A percentile compares a stretch with the other conserved stretches of the same genome.
Conservation (phyloP, 2,113 vertebrate species). For the Coturnix japonica region DNA sequence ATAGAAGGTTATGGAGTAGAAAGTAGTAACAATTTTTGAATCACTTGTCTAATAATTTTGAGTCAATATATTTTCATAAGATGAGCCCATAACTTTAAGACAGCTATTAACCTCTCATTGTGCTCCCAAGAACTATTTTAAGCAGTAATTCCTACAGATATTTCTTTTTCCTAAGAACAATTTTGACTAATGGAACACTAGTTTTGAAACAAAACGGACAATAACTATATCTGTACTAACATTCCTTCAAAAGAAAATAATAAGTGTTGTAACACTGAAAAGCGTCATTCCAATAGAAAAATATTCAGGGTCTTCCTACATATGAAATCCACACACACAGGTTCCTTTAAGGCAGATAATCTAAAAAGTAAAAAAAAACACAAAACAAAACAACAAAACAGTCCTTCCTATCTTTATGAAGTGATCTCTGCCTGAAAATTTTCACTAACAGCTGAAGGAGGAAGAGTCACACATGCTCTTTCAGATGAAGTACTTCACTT, state of each 20-base stretch:
- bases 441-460: background rate
- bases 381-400: background rate
- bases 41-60: background rate
- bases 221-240: background rate
- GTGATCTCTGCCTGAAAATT: conserved; percentile 29
- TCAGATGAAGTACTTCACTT: conserved; percentile 26
- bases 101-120: background rate
- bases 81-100: background rate
- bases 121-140: background rate
- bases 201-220: no score
- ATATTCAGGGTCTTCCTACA: no score
- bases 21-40: background rate
- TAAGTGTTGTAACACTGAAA: rapidly evolving
- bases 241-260: background rate
- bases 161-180: background rate
- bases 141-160: background rate
- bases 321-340: background rate
- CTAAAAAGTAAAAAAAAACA: background rate
- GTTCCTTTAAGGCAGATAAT: background rate
- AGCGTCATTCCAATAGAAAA: background rate
- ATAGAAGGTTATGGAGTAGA: background rate
- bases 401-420: background rate
- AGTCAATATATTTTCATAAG: background rate
- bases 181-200: background rate
- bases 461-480: background rate